Base-by-base conservation (phyloP, 2,113 vertebrate species). In the Oryzias celebensis region DNA sequence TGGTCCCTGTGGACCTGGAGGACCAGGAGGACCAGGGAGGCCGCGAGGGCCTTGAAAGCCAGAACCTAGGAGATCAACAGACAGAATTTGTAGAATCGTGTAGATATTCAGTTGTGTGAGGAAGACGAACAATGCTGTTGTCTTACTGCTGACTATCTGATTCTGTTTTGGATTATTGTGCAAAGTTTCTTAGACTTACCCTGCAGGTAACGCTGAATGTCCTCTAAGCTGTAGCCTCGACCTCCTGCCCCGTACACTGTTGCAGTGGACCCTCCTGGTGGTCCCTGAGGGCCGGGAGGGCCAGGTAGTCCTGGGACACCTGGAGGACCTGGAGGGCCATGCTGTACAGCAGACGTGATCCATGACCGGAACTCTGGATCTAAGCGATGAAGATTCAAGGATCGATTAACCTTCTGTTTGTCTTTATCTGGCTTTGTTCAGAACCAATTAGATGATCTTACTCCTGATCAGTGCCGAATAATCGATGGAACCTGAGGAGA, bases 21-120 rank as follows among this genome's bases (percentile, higher is more conserved):
- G 96, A 2, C 96, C 96, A 1, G 89, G 93, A 4, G 95, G 96
- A 0, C 96, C 96, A 10, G 89, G 94, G n/a, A 86, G 85, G 3
- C 95, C 96, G 22, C 92, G 91, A 49, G 85, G 47, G 17, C 90
- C 88, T 75, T 80, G 84, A 66, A 91, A 85, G 1, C 84, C 84
- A 71, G 87, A 84, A 59, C 79, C 91, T 93, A 8, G 49, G n/a
- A 71, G 24, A 56, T 60, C n/a, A 55, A 67, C 52, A 62, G 1
- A 16, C 1, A 54, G 22, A 47, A 8, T 20, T 47, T 47, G 45
- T 48, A 7, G n/a, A 47, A 17, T 16, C 48, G 4, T 23, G 10
- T 24, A 26, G 14, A 28, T 3, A 16, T 26, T 7, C 36, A 36
- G 36, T 13, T 36, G 36, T 12, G 10, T 13, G 36, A 36, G 12